Conservation (phyloP, 1,140 invertebrate genomes). For the Kradibia gibbosae region DNA sequence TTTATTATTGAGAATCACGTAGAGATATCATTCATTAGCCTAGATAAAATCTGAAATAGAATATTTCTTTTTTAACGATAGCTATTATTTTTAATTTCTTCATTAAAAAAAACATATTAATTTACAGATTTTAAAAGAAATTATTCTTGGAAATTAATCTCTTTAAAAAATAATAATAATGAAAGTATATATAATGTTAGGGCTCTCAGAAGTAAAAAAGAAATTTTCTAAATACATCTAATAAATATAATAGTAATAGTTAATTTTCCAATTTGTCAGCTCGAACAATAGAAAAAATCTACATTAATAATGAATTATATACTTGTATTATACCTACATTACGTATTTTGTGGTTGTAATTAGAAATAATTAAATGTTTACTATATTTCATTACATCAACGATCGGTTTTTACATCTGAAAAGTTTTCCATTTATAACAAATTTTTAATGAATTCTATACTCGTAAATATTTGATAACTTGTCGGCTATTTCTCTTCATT, state of each 20-base stretch:
- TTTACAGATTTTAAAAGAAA: slow-evolving; percentile 16
- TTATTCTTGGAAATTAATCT: not conserved
- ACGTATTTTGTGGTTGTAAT: too few species aligned
- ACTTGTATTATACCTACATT: too few species aligned
- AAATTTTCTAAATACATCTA: not conserved
- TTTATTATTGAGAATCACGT: slow-evolving; percentile 34
- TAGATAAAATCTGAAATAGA: slow-evolving; percentile 27
- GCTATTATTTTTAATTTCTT: slow-evolving; percentile 29
- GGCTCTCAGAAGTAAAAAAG: not conserved
- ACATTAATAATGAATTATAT: too few species aligned
- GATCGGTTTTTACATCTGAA: too few species aligned
- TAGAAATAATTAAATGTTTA: too few species aligned
- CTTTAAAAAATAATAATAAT: slow-evolving; percentile 1
- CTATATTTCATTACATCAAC: too few species aligned
- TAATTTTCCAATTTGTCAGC: too few species aligned
- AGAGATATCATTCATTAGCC: slow-evolving; percentile 14
- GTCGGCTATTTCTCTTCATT: not conserved
- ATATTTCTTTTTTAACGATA: slow-evolving; percentile 40
- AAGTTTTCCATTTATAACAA: not conserved
- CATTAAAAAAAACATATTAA: slow-evolving; percentile 16
- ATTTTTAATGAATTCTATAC: not conserved
- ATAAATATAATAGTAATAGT: not conserved
- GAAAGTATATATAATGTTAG: not conserved
- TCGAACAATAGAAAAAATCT: too few species aligned
- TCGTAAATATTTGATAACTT: not conserved